Conservation (phyloP, 2,797 vertebrate genomes). For the Coranthus polyacanthus region DNA sequence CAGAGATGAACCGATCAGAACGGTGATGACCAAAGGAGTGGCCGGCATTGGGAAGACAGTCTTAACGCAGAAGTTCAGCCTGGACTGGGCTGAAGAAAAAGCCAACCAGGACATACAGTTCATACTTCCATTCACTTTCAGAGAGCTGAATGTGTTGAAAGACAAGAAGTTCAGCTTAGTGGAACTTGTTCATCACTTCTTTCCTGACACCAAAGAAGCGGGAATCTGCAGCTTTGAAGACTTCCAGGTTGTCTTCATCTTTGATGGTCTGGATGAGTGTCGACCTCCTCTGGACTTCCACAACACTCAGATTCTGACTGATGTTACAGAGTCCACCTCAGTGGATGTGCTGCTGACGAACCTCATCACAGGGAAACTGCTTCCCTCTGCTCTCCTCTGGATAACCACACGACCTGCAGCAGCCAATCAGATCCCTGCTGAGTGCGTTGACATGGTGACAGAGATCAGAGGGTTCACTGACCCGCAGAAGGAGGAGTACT, state of each 20-base stretch:
- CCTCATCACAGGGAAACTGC: background rate
- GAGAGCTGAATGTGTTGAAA: slow-evolving; percentile 14
- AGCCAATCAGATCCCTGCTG: no score
- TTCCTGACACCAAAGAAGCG: slow-evolving; percentile 10
- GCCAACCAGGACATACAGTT: slow-evolving; percentile 2
- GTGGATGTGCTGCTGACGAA: slow-evolving; percentile 1
- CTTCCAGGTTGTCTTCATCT: background rate
- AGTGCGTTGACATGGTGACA: no score
- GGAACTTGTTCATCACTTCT: slow-evolving; percentile 13
- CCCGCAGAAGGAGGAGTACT: no score
- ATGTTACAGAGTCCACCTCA: background rate
- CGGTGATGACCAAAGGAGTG: slow-evolving; percentile 7
- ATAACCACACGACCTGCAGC: slow-evolving; percentile 5
- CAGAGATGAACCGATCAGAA: background rate
- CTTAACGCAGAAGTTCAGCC: slow-evolving; percentile 10
- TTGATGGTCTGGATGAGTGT: no score
- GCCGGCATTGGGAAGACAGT: slow-evolving; percentile 1
- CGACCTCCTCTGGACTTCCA: background rate
- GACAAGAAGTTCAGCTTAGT: slow-evolving; percentile 9
- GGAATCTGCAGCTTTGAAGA: background rate
- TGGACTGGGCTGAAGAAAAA: slow-evolving; percentile 16
- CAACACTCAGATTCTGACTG: background rate
- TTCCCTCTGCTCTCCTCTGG: background rate
- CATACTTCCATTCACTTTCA: background rate
- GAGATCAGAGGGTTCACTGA: no score